These are phyloP conservation scores for Bembecia ichneumoniformis DNA, from an alignment of 2,888 invertebrate genomes.

Conservation along the genomic window DNA sequence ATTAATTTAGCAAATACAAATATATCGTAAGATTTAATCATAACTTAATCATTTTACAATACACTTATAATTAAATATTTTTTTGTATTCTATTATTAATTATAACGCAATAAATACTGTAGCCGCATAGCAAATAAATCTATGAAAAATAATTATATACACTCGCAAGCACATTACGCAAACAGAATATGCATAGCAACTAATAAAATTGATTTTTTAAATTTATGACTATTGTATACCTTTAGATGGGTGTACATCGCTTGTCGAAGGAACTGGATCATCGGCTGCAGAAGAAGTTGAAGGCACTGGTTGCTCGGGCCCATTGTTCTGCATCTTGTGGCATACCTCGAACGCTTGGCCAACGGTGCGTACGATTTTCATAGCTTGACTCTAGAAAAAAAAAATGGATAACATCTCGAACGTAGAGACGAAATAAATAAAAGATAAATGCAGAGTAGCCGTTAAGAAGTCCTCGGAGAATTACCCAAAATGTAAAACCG, in stretches of 20 bases:
- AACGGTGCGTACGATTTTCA: slow-evolving; percentile 97
- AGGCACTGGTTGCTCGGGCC: slow-evolving; percentile 45
- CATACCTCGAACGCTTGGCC: slow-evolving; percentile 99
- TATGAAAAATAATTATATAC: too few relatives aligned
- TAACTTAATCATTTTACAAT: too few relatives aligned
- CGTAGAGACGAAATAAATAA: neutral
- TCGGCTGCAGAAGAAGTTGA: slow-evolving; percentile 53
- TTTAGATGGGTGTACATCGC: slow-evolving; percentile 40
- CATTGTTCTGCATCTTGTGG: slow-evolving; percentile 89
- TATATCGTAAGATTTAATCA: too few relatives aligned
- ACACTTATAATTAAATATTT: too few relatives aligned
- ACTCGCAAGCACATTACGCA: too few relatives aligned
- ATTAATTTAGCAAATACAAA: too few relatives aligned
- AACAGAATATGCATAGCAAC: neutral
- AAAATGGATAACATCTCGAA: neutral
- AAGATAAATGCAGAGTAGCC: neutral
- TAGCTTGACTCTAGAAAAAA: slow-evolving; percentile 89
- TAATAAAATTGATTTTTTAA: neutral
- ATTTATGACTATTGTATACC: slow-evolving; percentile 23
- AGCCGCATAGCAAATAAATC: too few relatives aligned
- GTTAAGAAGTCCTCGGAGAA: neutral
- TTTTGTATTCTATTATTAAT: too few relatives aligned
- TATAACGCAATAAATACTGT: too few relatives aligned
- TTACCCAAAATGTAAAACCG: neutral
- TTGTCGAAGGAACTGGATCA: slow-evolving; percentile 27